These are phyloP conservation scores for Dicyrtomina minuta DNA, from an alignment of 2,888 invertebrate genomes.

Conservation along the genomic window DNA sequence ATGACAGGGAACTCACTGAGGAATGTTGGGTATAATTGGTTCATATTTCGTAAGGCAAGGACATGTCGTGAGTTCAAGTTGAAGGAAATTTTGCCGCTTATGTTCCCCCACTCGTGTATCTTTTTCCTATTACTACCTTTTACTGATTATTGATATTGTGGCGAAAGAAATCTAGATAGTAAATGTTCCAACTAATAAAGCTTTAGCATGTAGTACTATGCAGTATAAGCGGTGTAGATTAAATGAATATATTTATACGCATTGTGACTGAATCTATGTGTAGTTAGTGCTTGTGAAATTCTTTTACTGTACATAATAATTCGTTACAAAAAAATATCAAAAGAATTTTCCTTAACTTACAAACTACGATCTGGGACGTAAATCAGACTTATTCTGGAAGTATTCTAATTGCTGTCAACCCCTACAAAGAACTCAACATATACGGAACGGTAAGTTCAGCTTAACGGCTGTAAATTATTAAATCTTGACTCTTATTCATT, in stretches of 20 bases:
- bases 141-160: too few relatives aligned
- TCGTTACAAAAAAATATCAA: not conserved
- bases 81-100: not conserved
- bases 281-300: too few relatives aligned
- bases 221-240: too few relatives aligned
- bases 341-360: conserved; percentile 15
- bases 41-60: not conserved
- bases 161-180: too few relatives aligned
- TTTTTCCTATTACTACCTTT: not conserved
- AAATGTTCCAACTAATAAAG: too few relatives aligned
- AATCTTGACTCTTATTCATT: conserved; percentile 7
- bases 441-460: conserved; percentile 78
- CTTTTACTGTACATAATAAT: not conserved
- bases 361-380: not conserved
- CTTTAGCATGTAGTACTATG: too few relatives aligned
- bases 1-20: too few relatives aligned
- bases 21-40: too few relatives aligned
- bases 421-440: conserved; percentile 86
- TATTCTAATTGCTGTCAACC: conserved; percentile 89
- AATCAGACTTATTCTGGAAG: conserved; percentile 87
- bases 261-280: too few relatives aligned
- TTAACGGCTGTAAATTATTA: too few relatives aligned
- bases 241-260: too few relatives aligned
- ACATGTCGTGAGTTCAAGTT: too few relatives aligned
- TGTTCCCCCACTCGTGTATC: not conserved